These are phyloP conservation scores for Myathropa florea DNA, from an alignment of 2,888 invertebrate species.

Conservation along the genomic window DNA sequence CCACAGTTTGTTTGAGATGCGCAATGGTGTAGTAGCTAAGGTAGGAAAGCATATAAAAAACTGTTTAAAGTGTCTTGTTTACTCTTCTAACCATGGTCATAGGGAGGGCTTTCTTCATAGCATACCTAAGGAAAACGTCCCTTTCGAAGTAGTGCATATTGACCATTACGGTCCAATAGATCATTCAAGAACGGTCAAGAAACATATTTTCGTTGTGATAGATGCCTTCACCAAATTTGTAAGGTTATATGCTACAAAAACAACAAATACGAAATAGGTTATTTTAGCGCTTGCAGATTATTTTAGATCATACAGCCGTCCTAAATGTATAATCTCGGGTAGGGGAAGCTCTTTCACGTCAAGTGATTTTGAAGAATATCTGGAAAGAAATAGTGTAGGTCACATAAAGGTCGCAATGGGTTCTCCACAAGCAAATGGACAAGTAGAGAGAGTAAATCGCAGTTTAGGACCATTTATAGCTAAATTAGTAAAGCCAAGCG, in stretches of 20 bases:
- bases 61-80: conserved; percentile 8
- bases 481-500: background rate
- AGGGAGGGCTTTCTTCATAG: conserved; percentile 9
- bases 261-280: background rate
- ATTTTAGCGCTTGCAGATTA: no score
- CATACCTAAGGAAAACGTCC: conserved; percentile 47
- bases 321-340: conserved; percentile 15
- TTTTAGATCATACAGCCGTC: conserved; percentile 9
- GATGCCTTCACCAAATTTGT: conserved; percentile 13
- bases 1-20: no score
- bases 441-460: background rate
- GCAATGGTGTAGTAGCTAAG: no score
- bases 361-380: conserved; percentile 9
- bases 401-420: conserved; percentile 18
- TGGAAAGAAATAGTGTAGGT: background rate
- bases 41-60: conserved; percentile 21
- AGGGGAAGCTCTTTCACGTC: conserved; percentile 22
- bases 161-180: conserved; percentile 67
- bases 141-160: conserved; percentile 58
- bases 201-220: conserved; percentile 49
- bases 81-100: background rate
- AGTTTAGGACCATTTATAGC: conserved; percentile 2
- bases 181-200: background rate
- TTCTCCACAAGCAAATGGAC: conserved; percentile 20
- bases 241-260: no score